These are phyloP conservation scores for Brachionus rubens DNA, from an alignment of 1,140 invertebrate genomes.

Conservation along the genomic window DNA sequence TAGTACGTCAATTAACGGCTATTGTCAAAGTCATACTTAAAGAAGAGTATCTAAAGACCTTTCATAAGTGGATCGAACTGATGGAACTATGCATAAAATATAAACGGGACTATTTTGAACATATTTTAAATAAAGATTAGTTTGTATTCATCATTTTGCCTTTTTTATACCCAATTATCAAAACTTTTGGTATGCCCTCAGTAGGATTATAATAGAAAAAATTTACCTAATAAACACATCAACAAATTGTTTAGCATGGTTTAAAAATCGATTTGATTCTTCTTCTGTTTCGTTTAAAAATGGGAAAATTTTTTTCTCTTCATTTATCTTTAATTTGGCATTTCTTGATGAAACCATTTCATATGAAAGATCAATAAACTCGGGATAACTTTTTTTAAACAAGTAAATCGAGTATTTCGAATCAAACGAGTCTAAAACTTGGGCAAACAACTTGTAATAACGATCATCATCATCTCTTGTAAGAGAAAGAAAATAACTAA, in stretches of 20 bases:
- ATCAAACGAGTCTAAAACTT: not conserved
- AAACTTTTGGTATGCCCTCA: too few relatives aligned
- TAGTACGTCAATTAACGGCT: too few relatives aligned
- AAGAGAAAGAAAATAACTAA: not conserved
- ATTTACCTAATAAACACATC: slow-evolving; percentile 15
- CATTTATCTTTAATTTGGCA: not conserved
- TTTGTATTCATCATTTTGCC: too few relatives aligned
- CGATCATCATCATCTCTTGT: not conserved
- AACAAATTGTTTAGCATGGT: not conserved
- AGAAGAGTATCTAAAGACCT: too few relatives aligned
- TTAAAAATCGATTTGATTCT: not conserved
- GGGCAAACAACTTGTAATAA: not conserved
- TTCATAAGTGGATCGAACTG: too few relatives aligned
- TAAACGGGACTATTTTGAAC: too few relatives aligned
- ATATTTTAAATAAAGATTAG: too few relatives aligned
- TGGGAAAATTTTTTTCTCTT: not conserved
- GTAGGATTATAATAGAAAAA: too few relatives aligned
- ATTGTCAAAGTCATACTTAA: too few relatives aligned
- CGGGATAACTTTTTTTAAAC: not conserved
- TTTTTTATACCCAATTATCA: too few relatives aligned
- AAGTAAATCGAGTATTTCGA: not conserved
- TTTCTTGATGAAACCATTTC: not conserved
- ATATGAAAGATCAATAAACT: slow-evolving; percentile 1
- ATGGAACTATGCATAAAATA: too few relatives aligned
- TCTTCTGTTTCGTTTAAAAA: not conserved